A percentile compares a stretch with the other conserved stretches of the same genome.
phyloP scores from a whole-genome alignment of 2,113 vertebrate species.

The Clarias macrocephalus region DNA sequence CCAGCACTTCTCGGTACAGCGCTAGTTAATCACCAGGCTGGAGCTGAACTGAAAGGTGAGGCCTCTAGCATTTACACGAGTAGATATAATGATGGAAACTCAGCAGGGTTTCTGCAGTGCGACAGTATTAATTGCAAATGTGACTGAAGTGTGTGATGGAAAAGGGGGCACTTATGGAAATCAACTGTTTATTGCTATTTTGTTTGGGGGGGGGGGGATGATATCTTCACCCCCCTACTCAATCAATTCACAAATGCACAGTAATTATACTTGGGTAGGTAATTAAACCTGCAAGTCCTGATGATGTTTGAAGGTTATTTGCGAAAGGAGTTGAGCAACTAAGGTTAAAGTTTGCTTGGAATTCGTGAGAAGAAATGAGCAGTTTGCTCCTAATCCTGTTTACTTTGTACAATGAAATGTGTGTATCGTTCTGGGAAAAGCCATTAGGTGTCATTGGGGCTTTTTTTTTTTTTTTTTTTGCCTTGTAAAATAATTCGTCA shows the following conservation, averaged over 20 bases:
- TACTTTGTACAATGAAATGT: neutral
- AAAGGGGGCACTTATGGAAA: neutral
- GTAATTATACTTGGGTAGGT: neutral
- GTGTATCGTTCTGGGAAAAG: too few relatives aligned
- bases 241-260: neutral
- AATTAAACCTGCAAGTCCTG: neutral
- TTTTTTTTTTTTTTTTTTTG: too few relatives aligned
- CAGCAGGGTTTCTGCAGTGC: neutral
- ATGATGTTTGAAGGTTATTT: neutral
- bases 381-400: neutral
- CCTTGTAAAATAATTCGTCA: neutral
- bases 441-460: too few relatives aligned
- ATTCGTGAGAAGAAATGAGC: neutral
- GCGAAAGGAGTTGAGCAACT: neutral
- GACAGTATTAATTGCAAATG: neutral
- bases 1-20: neutral
- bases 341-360: neutral
- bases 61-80: neutral
- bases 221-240: neutral
- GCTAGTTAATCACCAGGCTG: neutral
- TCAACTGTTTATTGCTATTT: neutral
- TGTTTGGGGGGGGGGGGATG: neutral
- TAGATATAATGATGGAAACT: neutral
- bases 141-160: neutral
- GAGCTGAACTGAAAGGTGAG: conserved; percentile 27